phyloP scores from a whole-genome alignment of 2,888 invertebrate genomes.

The Bursaphelenchus okinawaensis region DNA sequence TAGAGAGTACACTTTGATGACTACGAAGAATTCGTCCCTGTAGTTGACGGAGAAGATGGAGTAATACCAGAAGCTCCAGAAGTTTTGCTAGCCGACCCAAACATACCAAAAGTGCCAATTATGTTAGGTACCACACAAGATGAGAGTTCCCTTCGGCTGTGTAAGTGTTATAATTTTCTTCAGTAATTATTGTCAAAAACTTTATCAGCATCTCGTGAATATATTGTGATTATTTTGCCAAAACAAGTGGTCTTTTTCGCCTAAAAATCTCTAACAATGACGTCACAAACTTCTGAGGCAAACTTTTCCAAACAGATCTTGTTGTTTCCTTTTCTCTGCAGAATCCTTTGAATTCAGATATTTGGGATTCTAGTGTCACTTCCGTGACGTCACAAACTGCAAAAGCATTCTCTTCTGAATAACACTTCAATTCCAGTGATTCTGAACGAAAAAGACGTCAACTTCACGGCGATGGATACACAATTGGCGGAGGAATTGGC shows the following conservation, averaged over 20 bases:
- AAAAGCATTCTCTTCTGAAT: not conserved
- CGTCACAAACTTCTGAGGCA: too few relatives aligned
- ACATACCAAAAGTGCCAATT: constrained; percentile 41
- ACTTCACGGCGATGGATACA: constrained; percentile 39
- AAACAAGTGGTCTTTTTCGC: too few relatives aligned
- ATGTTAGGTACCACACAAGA: constrained; percentile 54
- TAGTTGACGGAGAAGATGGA: constrained; percentile 53
- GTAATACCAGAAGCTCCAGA: constrained; percentile 54
- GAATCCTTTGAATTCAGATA: too few relatives aligned
- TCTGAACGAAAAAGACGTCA: constrained; percentile 52
- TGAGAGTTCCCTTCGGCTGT: constrained; percentile 51
- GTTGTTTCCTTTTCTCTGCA: too few relatives aligned
- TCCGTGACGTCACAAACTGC: too few relatives aligned
- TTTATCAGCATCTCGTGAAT: too few relatives aligned
- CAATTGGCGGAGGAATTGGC: constrained; percentile 45
- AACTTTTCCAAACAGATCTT: too few relatives aligned
- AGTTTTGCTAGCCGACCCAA: constrained; percentile 37
- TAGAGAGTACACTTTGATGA: constrained; percentile 39
- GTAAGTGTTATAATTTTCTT: too few relatives aligned
- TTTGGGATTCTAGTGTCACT: too few relatives aligned
- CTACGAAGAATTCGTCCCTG: constrained; percentile 56
- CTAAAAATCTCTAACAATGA: too few relatives aligned
- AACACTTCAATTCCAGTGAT: constrained; percentile 39
- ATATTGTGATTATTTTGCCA: too few relatives aligned
- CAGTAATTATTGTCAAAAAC: too few relatives aligned